phyloP scores from a whole-genome alignment of 2,888 invertebrate genomes.

The Mactromeris polynyma region DNA sequence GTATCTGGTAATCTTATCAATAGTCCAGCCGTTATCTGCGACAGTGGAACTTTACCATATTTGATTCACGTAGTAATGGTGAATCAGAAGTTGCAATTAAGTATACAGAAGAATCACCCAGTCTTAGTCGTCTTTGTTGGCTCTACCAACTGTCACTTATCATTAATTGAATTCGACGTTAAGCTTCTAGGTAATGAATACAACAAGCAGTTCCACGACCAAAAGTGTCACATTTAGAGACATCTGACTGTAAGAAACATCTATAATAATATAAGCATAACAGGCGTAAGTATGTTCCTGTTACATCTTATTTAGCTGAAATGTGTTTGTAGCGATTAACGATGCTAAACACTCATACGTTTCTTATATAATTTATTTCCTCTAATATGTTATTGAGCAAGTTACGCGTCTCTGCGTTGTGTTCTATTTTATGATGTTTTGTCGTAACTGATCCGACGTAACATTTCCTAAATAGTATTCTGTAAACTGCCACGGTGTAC shows the following conservation, averaged over 20 bases:
- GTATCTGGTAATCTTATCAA: neutral
- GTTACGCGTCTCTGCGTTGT: neutral
- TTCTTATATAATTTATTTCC: neutral
- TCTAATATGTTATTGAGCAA: neutral
- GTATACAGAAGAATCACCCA: neutral
- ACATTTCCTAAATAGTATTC: too few relatives aligned
- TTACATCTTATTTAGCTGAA: neutral
- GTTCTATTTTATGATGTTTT: too few relatives aligned
- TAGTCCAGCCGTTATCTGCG: neutral
- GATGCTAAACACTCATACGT: neutral
- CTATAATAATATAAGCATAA: neutral
- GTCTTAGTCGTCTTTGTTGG: neutral
- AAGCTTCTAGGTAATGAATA: neutral
- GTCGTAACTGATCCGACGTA: too few relatives aligned
- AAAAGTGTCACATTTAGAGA: neutral
- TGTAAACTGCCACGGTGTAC: too few relatives aligned
- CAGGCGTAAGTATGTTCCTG: neutral
- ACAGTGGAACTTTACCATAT: neutral
- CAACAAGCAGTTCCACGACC: neutral
- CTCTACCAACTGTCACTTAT: neutral
- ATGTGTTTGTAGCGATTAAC: neutral
- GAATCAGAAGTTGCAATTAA: neutral
- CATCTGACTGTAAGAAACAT: neutral
- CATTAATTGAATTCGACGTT: neutral
- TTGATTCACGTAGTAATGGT: neutral